These are phyloP conservation scores for Corythornis cristatus DNA, from an alignment of 2,113 vertebrate species.

Conservation along the genomic window DNA sequence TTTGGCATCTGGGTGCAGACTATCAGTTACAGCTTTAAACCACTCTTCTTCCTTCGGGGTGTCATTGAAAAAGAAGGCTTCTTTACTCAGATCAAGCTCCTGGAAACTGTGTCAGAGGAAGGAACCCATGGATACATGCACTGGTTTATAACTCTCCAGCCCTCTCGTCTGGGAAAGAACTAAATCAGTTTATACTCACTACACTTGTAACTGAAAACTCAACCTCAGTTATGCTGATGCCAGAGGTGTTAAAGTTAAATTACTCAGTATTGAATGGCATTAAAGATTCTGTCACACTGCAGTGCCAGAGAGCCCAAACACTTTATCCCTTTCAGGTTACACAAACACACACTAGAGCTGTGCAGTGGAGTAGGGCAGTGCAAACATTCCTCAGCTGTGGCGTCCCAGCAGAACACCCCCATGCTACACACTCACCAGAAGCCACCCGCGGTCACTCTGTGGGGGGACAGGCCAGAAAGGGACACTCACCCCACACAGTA, in stretches of 20 bases:
- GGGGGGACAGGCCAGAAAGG: background rate
- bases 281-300: background rate
- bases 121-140: slow-evolving; percentile 27
- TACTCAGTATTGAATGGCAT: background rate
- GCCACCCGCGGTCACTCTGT: background rate
- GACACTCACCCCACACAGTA: slow-evolving; percentile 92
- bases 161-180: slow-evolving; percentile 8
- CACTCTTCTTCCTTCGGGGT: slow-evolving; percentile 96
- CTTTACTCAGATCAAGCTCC: slow-evolving; percentile 97
- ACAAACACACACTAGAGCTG: background rate
- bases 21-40: slow-evolving; percentile 90
- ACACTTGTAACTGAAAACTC: background rate
- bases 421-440: background rate
- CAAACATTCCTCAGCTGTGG: background rate
- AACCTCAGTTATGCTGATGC: background rate
- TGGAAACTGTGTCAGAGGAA: slow-evolving; percentile 86
- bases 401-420: background rate
- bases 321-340: background rate
- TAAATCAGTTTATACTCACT: background rate
- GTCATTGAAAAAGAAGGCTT: slow-evolving; percentile 96
- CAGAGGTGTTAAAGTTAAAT: background rate
- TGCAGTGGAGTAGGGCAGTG: background rate
- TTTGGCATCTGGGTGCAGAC: slow-evolving; percentile 89
- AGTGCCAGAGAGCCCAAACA: background rate
- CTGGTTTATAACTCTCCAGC: background rate